A percentile compares a stretch with the other conserved stretches of the same genome.
Evolutionary conservation across 2,113 vertebrate genomes (phyloP).

Genomic region (Leuciscus idus): DNA sequence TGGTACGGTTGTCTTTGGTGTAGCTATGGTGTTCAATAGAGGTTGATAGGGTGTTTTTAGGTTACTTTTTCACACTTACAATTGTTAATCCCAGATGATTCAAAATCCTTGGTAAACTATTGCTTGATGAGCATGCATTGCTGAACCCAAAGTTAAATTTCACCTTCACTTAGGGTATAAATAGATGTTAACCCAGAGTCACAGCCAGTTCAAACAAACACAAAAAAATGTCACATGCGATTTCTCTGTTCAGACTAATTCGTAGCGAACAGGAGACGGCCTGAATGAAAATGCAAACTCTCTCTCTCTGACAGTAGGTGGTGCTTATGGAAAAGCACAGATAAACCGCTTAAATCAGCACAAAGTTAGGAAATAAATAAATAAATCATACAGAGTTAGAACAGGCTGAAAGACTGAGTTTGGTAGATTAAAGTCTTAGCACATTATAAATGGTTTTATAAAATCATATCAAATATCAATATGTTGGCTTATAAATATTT

Average conservation of each 20-base stretch:
- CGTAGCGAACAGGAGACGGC: too few species aligned
- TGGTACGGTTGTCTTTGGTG: neutral
- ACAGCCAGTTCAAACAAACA: too few species aligned
- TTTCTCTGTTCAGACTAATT: too few species aligned
- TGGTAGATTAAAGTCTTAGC: neutral
- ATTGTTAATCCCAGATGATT: neutral
- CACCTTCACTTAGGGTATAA: neutral
- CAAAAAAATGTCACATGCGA: too few species aligned
- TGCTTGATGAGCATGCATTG: neutral
- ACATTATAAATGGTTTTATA: too few species aligned
- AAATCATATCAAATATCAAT: too few species aligned
- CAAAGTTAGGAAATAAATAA: too few species aligned
- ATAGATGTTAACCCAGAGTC: neutral
- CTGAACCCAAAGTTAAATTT: neutral
- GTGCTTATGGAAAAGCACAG: too few species aligned
- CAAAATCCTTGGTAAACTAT: neutral
- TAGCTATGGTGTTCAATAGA: neutral
- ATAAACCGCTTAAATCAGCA: too few species aligned
- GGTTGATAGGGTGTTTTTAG: neutral
- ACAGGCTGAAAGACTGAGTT: neutral
- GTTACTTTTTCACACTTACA: neutral
- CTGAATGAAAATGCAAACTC: too few species aligned
- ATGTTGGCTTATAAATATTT: too few species aligned
- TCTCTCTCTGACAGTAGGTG: too few species aligned
- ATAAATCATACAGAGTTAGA: neutral